These are phyloP conservation scores for Eidolon dupreanum DNA, from an alignment of 2,797 vertebrate species.

Conservation along the genomic window DNA sequence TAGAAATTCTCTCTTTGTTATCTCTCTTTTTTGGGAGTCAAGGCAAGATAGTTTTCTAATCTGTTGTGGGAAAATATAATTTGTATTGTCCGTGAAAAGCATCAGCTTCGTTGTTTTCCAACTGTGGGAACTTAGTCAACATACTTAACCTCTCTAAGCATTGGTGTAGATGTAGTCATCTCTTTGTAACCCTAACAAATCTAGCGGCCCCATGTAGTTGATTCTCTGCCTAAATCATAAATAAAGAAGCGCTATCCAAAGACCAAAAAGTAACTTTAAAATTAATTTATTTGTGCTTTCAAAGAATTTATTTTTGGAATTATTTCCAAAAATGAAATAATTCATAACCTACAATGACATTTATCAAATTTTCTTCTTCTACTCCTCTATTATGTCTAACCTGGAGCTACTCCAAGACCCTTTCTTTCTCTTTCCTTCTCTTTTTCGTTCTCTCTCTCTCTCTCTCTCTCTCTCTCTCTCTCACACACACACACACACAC, in stretches of 20 bases:
- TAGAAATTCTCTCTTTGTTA: neutral
- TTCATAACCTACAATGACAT: constrained; percentile 7
- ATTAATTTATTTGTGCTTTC: constrained; percentile 48
- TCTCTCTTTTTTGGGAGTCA: neutral
- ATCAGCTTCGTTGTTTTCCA: neutral
- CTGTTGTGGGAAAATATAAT: constrained; percentile 5
- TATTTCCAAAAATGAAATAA: neutral
- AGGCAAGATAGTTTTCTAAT: constrained; percentile 21
- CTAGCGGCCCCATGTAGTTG: neutral
- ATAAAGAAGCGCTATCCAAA: neutral
- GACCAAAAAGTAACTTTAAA: neutral
- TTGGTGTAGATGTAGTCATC: neutral
- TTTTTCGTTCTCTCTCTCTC: too few species aligned
- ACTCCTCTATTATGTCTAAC: neutral
- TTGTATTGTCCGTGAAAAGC: neutral
- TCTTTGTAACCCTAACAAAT: neutral
- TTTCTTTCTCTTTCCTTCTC: neutral
- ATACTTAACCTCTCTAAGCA: neutral
- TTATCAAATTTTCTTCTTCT: constrained; percentile 12
- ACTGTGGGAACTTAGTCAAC: neutral
- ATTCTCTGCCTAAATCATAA: neutral
- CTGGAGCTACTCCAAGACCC: neutral
- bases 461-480: too few species aligned
- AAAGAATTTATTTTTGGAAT: neutral
- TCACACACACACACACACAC: neutral